Evolutionary conservation across 2,797 vertebrate genomes (phyloP), one percentile per base, ranked within the genome.

Genomic region (Diplodus puntazzo): DNA sequence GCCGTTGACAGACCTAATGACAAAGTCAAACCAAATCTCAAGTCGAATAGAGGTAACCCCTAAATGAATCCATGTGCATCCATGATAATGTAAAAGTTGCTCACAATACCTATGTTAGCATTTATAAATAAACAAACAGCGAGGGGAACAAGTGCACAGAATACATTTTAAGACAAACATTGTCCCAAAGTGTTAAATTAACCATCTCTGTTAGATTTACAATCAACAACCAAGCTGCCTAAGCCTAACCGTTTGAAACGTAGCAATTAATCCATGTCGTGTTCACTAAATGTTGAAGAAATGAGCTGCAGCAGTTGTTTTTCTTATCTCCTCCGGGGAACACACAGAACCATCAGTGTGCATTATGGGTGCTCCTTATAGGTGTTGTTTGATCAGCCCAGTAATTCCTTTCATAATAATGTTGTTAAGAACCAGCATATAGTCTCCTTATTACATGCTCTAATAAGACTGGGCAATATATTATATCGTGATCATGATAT

Each of bases 81-180:
- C 57, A 57, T 77, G 17, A 55, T 80, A 48, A 79, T 64, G 60
- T 68, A 3, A 83, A 78, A 77, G 65, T 65, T 77, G 20, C 49
- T 85, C 73, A 81, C 23, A 13, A 76, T 75, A 48, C 30, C 25
- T 77, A 23, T 69, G 50, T 65, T 74, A 25, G 34, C 23, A 53
- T 72, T 2, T n/a, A 39, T 18, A 55, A 46, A 57, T 8, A 3
- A 23, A 18, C 13, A 45, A 45, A n/a, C 49, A 42, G 39, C n/a
- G 13, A 49, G 49, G 30, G 21, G 25, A 62, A 23, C 20, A 16
- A 63, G n/a, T 53, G 23, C n/a, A 54, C 25, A 74, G 52, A 66
- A 81, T 43, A 8, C 25, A 52, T 16, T 69, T 58, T 62, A 14
- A 59, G 58, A 59, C 27, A 73, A 17, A 50, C 18, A 52, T 34